phyloP scores from a whole-genome alignment of 2,113 vertebrate species.

The Psilopogon haemacephalus region DNA sequence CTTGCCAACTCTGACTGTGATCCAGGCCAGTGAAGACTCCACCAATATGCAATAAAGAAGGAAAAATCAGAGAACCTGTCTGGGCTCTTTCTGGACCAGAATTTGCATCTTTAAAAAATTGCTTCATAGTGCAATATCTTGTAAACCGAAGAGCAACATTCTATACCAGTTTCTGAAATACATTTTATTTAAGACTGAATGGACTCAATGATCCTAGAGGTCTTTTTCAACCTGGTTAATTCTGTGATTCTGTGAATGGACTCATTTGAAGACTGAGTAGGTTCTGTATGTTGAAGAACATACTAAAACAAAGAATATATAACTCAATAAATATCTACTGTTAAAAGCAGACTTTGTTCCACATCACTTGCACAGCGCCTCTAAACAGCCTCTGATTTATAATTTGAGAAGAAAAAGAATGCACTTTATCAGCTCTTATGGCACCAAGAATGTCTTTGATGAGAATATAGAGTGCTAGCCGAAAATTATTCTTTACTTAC shows the following conservation, averaged over 20 bases:
- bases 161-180: background rate
- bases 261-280: background rate
- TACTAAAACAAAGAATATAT: background rate
- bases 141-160: background rate
- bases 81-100: background rate
- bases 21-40: background rate
- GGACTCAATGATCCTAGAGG: no score
- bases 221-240: no score
- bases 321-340: background rate
- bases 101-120: background rate
- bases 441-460: background rate
- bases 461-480: background rate
- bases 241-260: no score
- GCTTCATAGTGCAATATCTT: background rate
- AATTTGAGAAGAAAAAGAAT: background rate
- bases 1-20: background rate
- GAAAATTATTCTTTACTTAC: background rate
- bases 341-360: background rate
- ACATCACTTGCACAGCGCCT: background rate
- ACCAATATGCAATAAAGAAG: background rate
- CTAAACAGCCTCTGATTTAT: background rate
- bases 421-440: background rate
- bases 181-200: background rate
- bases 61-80: background rate
- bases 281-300: background rate